Base-by-base conservation (phyloP, 2,113 vertebrate species). In the Hoplias malabaricus region DNA sequence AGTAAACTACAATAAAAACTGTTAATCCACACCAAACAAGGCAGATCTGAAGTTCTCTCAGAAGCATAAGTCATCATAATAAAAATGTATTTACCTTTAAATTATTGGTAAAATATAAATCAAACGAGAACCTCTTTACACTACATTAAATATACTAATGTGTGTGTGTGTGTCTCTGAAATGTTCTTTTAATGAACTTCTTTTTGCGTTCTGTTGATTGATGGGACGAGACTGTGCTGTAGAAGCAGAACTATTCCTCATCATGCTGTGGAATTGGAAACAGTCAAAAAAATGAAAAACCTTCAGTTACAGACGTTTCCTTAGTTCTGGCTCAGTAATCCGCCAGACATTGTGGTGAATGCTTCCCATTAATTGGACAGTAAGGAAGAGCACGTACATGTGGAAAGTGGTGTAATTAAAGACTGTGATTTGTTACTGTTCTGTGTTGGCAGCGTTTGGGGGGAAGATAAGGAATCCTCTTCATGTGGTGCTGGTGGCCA, bases 391-490 rank as follows among this genome's bases (percentile, higher is more conserved):
- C 53, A 12, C 21, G 33, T 74, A 29, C 19, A 25, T 5, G 5
- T 25, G 23, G 53, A 5, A 36, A 69, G 33, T 69, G 9, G 25
- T 88, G 87, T n/a, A 27, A 27, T 72, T 46, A 73, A 65, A 50
- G 16, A 1, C 4, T 21, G n/a, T 8, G 19, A 27, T 19, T 75
- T 21, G n/a, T 8, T 23, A 27, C 23, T 75, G 10, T 61, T 34
- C 16, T 82, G n/a, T 68, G 11, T 71, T 14, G 66, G 14, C 84
- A 99, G 97, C 92, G 0, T 98, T 96, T 63, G 95, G 93, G 2
- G 97, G 98, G 46, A 96, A 94, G 81, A 91, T 96, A 81, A 96
- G 94, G 85, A 94, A 90, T 83, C 95, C 95, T 0, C 90, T 98
- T 1, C 54, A 19, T 2, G 96, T 97, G 34, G 94, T 96, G 65